Base-by-base conservation (phyloP, 2,888 invertebrate species). In the Celastrina argiolus region DNA sequence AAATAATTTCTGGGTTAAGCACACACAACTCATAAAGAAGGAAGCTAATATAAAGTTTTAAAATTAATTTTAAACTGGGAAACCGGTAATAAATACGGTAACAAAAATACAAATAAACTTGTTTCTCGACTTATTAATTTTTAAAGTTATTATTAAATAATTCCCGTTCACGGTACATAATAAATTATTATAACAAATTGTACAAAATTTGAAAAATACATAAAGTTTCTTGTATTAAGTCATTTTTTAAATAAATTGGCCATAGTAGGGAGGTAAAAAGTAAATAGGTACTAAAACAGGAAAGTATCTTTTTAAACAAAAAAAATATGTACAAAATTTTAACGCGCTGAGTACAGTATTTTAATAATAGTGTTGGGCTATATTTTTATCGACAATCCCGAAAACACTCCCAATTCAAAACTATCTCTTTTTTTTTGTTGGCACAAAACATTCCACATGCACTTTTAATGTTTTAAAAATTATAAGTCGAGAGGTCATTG, bases 11-110 rank as follows among this genome's bases (percentile, higher is more conserved):
- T 83, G 83, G 79, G 81, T 80, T 80, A 76, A 76, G 80, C 83
- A 83, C 83, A 82, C 83, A 83, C 81, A 79, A 77, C 79, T 81
- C 81, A 81, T 83, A 81, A 79, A 74, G 75, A 75, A 73, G 74
- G 69, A 76, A 76, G 75, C 73, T 74, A 72, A 65, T 69, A 67
- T 66, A 70, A 68, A 18, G 5, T 56, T 56, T 61, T 12, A 14
- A 14, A 36, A 8, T 34, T 51, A 14, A 58, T n/a, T 58, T 58
- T 16, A 28, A 31, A 58, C 58, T 31, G 58, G 16, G 58, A 36
- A 31, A 39, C 61, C 39, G 22, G 22, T 51, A 22, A 51, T 22
- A 51, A 22, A 39, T 36, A 61, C 34, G 61, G 61, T 61, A 61
- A 61, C 36, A 61, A 39, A 59, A 34, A 10, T 26, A 61, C 31